These are phyloP conservation scores for Apocrypta bakeri DNA, from an alignment of 1,140 invertebrate genomes.

Conservation along the genomic window DNA sequence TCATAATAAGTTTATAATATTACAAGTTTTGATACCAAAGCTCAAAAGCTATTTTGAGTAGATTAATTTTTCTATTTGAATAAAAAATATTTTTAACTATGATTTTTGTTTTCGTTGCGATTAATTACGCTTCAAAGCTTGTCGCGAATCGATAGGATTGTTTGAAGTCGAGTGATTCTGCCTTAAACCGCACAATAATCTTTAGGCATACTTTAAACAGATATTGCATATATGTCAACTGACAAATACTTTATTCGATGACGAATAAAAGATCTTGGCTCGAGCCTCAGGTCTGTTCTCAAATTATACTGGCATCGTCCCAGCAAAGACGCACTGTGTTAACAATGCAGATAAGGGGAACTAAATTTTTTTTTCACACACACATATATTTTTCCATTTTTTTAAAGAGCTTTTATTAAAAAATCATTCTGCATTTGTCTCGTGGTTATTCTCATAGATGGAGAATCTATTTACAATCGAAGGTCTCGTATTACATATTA, in stretches of 20 bases:
- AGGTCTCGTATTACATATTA: too few species aligned
- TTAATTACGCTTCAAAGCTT: background rate
- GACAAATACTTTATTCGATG: background rate
- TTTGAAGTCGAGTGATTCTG: background rate
- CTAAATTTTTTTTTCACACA: background rate
- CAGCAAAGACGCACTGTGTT: background rate
- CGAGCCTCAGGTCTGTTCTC: background rate
- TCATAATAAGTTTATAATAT: too few species aligned
- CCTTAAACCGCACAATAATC: background rate
- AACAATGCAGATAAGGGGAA: background rate
- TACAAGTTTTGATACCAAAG: too few species aligned
- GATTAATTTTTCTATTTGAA: background rate
- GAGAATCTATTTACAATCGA: background rate
- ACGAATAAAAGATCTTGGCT: background rate
- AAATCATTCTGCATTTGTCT: too few species aligned
- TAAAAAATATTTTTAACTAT: background rate
- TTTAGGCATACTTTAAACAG: background rate
- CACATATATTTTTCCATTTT: background rate
- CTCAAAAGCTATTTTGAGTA: background rate
- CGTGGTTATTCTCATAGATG: too few species aligned
- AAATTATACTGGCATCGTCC: background rate
- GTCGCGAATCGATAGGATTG: background rate
- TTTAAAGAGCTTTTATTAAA: background rate
- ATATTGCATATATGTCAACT: background rate
- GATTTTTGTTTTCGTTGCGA: background rate